These are phyloP conservation scores for Dinothrombium tinctorium DNA, from an alignment of 1,140 invertebrate genomes.

Conservation along the genomic window DNA sequence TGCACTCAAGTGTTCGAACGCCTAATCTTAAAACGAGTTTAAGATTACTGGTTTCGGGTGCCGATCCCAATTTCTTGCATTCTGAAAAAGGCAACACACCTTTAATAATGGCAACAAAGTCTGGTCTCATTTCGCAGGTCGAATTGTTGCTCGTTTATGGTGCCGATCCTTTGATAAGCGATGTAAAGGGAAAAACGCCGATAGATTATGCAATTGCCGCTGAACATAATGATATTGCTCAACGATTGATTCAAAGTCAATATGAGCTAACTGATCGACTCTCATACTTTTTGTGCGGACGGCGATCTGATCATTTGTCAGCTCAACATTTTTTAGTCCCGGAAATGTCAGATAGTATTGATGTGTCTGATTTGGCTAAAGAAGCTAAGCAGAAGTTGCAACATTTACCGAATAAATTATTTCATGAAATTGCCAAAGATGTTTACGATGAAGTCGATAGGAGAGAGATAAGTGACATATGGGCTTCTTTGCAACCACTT, in stretches of 20 bases:
- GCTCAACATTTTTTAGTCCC: constrained; percentile 73
- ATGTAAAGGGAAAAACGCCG: constrained; percentile 46
- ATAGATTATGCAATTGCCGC: constrained; percentile 47
- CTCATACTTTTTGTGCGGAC: constrained; percentile 59
- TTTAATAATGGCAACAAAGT: constrained; percentile 72
- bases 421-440: constrained; percentile 88
- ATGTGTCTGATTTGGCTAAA: constrained; percentile 34
- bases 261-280: constrained; percentile 86
- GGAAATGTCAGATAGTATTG: constrained; percentile 32
- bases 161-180: constrained; percentile 59
- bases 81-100: constrained; percentile 76
- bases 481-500: constrained; percentile 19
- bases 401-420: constrained; percentile 63
- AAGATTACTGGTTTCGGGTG: constrained; percentile 69
- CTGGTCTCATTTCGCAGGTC: constrained; percentile 53
- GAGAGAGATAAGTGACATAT: constrained; percentile 62
- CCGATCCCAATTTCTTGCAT: constrained; percentile 90
- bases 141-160: constrained; percentile 83
- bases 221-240: constrained; percentile 53
- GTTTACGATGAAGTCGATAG: constrained; percentile 92
- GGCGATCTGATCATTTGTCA: constrained; percentile 55
- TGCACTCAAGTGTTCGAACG: constrained; percentile 85
- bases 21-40: constrained; percentile 77
- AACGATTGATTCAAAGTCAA: constrained; percentile 62
- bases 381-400: constrained; percentile 52